These are phyloP conservation scores for Odontesthes bonariensis DNA, from an alignment of 2,113 vertebrate species.

Conservation along the genomic window DNA sequence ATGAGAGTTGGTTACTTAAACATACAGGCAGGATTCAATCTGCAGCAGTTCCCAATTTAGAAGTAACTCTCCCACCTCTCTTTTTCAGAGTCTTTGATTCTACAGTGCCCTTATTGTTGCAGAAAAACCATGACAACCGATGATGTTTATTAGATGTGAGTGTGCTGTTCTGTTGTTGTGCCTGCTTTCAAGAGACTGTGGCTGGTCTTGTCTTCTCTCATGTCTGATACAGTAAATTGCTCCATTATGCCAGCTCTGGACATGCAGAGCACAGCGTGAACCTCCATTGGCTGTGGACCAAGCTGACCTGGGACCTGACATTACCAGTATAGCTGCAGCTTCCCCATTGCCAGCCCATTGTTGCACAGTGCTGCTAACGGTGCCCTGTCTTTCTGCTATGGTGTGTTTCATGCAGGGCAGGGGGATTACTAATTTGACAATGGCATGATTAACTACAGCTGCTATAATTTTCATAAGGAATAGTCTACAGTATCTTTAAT, in stretches of 20 bases:
- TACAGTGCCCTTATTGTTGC: not conserved
- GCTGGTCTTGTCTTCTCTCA: conserved; percentile 36
- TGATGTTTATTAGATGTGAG: conserved; percentile 58
- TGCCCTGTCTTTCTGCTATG: conserved; percentile 47
- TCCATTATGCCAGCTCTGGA: conserved; percentile 62
- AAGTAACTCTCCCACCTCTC: not conserved
- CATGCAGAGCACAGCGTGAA: conserved; percentile 62
- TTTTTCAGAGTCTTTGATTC: not conserved
- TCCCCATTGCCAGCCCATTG: conserved; percentile 64
- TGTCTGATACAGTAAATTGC: conserved; percentile 62
- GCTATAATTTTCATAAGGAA: conserved; percentile 2
- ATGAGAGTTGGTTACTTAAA: not conserved
- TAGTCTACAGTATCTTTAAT: not conserved
- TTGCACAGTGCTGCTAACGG: conserved; percentile 55
- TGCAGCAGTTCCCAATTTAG: not conserved
- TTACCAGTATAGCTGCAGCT: conserved; percentile 67
- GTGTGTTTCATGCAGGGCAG: conserved; percentile 53
- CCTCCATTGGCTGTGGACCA: conserved; percentile 68
- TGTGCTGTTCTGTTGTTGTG: conserved; percentile 57
- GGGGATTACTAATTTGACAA: conserved; percentile 74
- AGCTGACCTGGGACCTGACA: conserved; percentile 72
- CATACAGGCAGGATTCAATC: not conserved
- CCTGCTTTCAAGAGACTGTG: conserved; percentile 48
- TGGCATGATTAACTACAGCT: conserved; percentile 77
- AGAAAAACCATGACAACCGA: conserved; percentile 6